Evolutionary conservation across 1,140 invertebrate genomes (phyloP).

Genomic region (Eriocheir sinensis): DNA sequence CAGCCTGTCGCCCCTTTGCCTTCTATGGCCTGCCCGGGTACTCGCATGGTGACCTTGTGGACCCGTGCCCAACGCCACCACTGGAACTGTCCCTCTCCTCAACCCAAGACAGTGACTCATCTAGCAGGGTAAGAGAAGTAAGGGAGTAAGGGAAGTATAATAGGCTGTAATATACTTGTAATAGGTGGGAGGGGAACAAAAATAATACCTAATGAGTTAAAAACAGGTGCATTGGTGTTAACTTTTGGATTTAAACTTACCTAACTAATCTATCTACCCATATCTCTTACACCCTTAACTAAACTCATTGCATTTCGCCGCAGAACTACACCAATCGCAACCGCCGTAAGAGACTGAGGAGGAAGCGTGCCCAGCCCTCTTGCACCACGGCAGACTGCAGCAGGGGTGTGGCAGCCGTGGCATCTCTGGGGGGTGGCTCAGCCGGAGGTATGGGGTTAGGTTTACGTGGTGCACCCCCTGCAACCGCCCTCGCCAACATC

Average conservation of each 20-base stretch:
- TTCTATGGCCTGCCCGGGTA: slow-evolving; percentile 71
- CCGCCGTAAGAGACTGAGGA: slow-evolving; percentile 71
- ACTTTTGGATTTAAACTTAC: too few species aligned
- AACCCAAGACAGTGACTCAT: slow-evolving; percentile 62
- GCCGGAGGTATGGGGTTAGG: slow-evolving; percentile 39
- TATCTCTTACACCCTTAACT: neutral
- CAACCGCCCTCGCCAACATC: slow-evolving; percentile 46
- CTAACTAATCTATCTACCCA: neutral
- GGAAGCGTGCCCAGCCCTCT: slow-evolving; percentile 70
- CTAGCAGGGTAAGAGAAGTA: slow-evolving; percentile 61
- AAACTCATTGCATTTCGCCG: neutral
- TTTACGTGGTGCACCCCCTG: slow-evolving; percentile 60
- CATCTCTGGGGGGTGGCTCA: neutral
- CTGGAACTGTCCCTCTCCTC: slow-evolving; percentile 63
- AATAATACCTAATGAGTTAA: too few species aligned
- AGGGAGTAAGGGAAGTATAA: too few species aligned
- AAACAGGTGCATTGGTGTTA: too few species aligned
- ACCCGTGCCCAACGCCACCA: neutral
- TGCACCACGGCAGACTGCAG: slow-evolving; percentile 53
- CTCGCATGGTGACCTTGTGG: slow-evolving; percentile 55
- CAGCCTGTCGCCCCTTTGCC: slow-evolving; percentile 62
- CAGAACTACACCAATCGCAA: slow-evolving; percentile 77
- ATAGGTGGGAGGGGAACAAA: too few species aligned
- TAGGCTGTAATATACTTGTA: too few species aligned
- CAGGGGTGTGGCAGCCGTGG: neutral